A percentile compares a stretch with the other conserved stretches of the same genome.
These are phyloP conservation scores for Drosophila neocordata DNA, from an alignment of 1,140 invertebrate genomes.

Conservation along the genomic window DNA sequence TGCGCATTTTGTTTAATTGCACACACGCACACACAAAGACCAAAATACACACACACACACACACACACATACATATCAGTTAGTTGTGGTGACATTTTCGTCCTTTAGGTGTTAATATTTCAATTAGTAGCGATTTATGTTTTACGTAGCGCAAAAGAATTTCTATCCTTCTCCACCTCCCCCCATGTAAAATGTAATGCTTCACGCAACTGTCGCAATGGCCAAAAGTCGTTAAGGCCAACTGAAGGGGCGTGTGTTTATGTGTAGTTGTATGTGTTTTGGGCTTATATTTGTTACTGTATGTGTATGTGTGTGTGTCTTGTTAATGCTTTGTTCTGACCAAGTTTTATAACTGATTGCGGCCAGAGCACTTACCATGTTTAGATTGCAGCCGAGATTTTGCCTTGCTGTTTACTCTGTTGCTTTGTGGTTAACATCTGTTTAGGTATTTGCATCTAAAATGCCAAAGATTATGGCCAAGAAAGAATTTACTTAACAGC, in stretches of 20 bases:
- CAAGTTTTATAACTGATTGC: conserved; percentile 52
- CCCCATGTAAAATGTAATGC: conserved; percentile 46
- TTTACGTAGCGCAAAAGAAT: conserved; percentile 54
- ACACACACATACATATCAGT: conserved; percentile 19
- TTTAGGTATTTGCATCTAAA: not conserved
- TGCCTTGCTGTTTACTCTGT: not conserved
- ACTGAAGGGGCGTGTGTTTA: not conserved
- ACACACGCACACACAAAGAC: conserved; percentile 45
- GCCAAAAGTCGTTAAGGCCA: conserved; percentile 39
- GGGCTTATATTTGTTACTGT: not conserved
- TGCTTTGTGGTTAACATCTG: conserved; percentile 18
- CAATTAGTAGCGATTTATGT: conserved; percentile 74
- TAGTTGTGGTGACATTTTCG: conserved; percentile 41
- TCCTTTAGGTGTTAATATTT: conserved; percentile 73
- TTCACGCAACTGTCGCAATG: conserved; percentile 65
- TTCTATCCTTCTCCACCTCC: too few relatives aligned
- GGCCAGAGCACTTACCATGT: conserved; percentile 18
- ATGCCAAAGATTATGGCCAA: conserved; percentile 13
- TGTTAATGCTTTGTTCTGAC: conserved; percentile 18
- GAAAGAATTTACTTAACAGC: not conserved
- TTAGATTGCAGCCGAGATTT: conserved; percentile 27
- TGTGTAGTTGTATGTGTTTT: not conserved
- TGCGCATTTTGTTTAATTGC: conserved; percentile 76
- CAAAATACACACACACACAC: conserved; percentile 17
- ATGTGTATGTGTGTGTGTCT: conserved; percentile 9